These are phyloP conservation scores for Melinopterus prodromus DNA, from an alignment of 2,888 invertebrate species.

Conservation along the genomic window DNA sequence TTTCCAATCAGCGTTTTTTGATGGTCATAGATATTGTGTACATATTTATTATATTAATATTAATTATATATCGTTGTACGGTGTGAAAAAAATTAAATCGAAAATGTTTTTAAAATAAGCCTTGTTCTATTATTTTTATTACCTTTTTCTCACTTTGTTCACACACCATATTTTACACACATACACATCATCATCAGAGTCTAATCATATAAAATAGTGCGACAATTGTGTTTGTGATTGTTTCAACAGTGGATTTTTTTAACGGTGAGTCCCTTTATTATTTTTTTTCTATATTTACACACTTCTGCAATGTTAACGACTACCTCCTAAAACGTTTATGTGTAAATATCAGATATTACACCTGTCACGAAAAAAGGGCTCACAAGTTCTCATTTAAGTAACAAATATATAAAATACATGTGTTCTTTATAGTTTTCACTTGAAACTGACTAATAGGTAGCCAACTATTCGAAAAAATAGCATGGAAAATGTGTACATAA, in stretches of 20 bases:
- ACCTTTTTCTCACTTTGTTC: slow-evolving; percentile 8
- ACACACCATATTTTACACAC: neutral
- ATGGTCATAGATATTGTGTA: slow-evolving; percentile 50
- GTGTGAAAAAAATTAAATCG: slow-evolving; percentile 60
- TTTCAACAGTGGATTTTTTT: slow-evolving; percentile 34
- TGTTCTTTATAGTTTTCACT: neutral
- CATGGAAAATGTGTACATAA: slow-evolving; percentile 15
- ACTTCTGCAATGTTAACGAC: slow-evolving; percentile 9
- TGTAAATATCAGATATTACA: neutral
- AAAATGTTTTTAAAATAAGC: slow-evolving; percentile 58
- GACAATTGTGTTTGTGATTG: slow-evolving; percentile 31
- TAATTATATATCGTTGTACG: slow-evolving; percentile 61
- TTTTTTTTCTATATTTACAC: slow-evolving; percentile 19
- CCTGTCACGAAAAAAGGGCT: slow-evolving; percentile 5
- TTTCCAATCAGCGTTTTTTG: neutral
- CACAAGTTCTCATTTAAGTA: neutral
- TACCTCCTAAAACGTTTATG: neutral
- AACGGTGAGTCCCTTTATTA: slow-evolving; percentile 48
- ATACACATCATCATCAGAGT: slow-evolving; percentile 17
- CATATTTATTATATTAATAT: slow-evolving; percentile 59
- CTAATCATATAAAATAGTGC: slow-evolving; percentile 16
- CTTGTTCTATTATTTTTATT: slow-evolving; percentile 38
- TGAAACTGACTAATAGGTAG: neutral
- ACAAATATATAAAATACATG: slow-evolving; percentile 14
- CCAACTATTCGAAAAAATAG: neutral